Evolutionary conservation across 1,140 invertebrate genomes (phyloP).

Genomic region (Drosophila sturtevanti): DNA sequence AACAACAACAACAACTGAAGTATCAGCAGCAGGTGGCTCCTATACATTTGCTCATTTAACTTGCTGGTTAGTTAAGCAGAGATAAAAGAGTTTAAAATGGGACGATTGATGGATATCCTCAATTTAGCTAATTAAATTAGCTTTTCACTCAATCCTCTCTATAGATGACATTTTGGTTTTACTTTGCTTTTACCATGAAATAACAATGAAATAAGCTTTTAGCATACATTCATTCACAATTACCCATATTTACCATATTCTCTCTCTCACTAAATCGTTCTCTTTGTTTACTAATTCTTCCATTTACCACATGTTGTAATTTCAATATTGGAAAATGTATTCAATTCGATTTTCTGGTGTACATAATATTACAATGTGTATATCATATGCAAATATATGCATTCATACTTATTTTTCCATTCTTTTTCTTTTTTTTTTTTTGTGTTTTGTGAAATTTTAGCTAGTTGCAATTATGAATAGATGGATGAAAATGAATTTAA

Average conservation of each 20-base stretch:
- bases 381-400: too few relatives aligned
- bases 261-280: too few relatives aligned
- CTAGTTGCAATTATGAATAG: too few relatives aligned
- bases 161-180: not conserved
- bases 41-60: slow-evolving; percentile 2
- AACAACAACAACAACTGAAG: not conserved
- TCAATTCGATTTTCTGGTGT: too few relatives aligned
- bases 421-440: too few relatives aligned
- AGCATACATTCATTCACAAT: not conserved
- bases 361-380: too few relatives aligned
- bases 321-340: too few relatives aligned
- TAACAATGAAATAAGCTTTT: slow-evolving; percentile 45
- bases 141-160: not conserved
- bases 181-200: slow-evolving; percentile 43
- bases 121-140: slow-evolving; percentile 71
- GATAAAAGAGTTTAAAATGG: slow-evolving; percentile 3
- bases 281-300: too few relatives aligned
- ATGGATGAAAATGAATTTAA: too few relatives aligned
- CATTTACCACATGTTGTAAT: too few relatives aligned
- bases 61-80: not conserved
- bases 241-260: slow-evolving; percentile 52
- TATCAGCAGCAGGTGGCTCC: slow-evolving; percentile 32
- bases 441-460: too few relatives aligned
- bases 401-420: too few relatives aligned
- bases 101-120: slow-evolving; percentile 67